Base-by-base conservation (phyloP, 1,140 invertebrate genomes). In the Drosophila mayri region DNA sequence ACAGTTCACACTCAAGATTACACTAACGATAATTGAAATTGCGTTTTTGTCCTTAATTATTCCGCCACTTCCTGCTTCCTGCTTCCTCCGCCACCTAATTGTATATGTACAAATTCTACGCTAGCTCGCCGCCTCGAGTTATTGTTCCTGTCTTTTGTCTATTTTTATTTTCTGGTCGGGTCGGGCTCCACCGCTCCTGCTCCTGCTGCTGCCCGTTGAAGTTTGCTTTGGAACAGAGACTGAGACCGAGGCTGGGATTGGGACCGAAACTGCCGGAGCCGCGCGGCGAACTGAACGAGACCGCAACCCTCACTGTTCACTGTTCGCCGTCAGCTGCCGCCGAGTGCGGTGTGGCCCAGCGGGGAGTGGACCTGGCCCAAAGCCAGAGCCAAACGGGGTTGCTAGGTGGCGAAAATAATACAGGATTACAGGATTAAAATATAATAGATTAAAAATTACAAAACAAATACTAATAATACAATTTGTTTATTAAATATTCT, bases 241-340 rank as follows among this genome's bases (percentile, higher is more conserved):
- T 30, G 35, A 12, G 20, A 16, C 47, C 38, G 49, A 50, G 58
- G 37, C 14, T 61, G 61, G 47, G 54, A 46, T 47, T 43, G 20
- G 57, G 43, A 62, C 55, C 50, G 32, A 55, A 61, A 55, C 20
- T 67, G 68, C 49, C 63, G 70, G 66, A 81, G 74, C 66, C 70
- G 66, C 85, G 74, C 85, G 70, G 81, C 81, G 85, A 65, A 81
- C 85, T 79, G 61, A 71, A 80, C 65, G 76, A 88, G 76, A 80
- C 76, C 76, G 84, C 84, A 87, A 87, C 84, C 84, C 84, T 88
- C 84, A 87, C 79, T 90, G 80, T 79, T 38, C 54, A 16, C 54
- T 38, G 38, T 62, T 43, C 38, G 57, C 55, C 40, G 57, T 61
- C 58, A 46, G 46, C 35, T 67, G 65, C 61, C 65, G 44, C 46